Base-by-base conservation (phyloP, 2,797 vertebrate genomes). In the Falco columbarius region DNA sequence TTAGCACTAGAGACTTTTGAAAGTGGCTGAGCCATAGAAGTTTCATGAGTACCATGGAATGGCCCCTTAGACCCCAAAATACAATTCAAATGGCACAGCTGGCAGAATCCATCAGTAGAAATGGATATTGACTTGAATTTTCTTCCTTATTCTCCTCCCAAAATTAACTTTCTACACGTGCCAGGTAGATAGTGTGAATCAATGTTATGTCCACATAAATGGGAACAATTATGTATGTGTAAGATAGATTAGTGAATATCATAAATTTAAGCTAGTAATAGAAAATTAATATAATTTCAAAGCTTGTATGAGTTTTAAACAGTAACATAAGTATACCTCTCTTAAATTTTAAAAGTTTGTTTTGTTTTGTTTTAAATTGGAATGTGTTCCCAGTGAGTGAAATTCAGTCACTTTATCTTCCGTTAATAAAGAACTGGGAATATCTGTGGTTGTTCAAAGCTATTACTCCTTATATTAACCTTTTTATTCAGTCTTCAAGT, bases 1-100 rank as follows among this genome's bases (percentile, higher is more conserved):
- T 97, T 73, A 95, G 70, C 51, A 52, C 90, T 89, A 87, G 88
- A 92, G 86, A 95, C 67, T 94, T 95, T 83, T 90, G 81, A 97
- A 97, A 95, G 59, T 90, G 77, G 32, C 40, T 73, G 81, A 93
- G 74, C 36, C 67, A 65, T 71, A 88, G 91, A 95, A 94, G 81
- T 95, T 93, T 94, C 93, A 67, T 47, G 61, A 93, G 52, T 80
- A 76, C 88, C 47, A 77, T 74, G 61, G 86, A 95, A 95, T 76
- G 61, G 19, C 36, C 49, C 32, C 81, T 95, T 81, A 96, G 71
- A 93, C 80, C 76, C 74, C 86, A 89, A 82, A 92, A 77, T 62
- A 67, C 67, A 67, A 95, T 95, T 94, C 74, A 91, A 90, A 86
- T 89, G 83, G 72, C 40, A 89, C 81, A 92, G 77, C 49, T 90